Evolutionary conservation across 2,888 invertebrate genomes (phyloP).

Genomic region (Lepeophtheirus nordmannii): DNA sequence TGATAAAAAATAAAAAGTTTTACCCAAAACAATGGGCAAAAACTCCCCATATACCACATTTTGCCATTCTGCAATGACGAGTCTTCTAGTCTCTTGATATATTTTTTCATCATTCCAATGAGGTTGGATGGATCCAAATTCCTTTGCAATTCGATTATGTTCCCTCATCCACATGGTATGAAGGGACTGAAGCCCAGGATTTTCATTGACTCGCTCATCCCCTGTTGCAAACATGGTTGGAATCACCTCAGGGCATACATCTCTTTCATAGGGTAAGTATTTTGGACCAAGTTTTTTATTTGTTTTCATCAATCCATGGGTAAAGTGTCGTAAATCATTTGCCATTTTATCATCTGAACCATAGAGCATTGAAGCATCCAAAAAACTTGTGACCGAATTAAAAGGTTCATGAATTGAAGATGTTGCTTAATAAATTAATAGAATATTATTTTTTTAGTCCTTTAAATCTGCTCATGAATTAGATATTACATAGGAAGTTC

Average conservation of each 20-base stretch:
- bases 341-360: background rate
- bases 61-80: constrained; percentile 37
- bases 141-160: constrained; percentile 38
- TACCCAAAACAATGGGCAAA: constrained; percentile 15
- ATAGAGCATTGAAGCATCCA: constrained; percentile 15
- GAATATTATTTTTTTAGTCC: too few relatives aligned
- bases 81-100: constrained; percentile 40
- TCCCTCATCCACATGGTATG: constrained; percentile 48
- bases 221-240: constrained; percentile 37
- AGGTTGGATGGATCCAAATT: constrained; percentile 35
- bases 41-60: constrained; percentile 25
- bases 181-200: constrained; percentile 50
- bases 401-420: background rate
- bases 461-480: too few relatives aligned
- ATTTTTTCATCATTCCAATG: constrained; percentile 40
- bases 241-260: background rate
- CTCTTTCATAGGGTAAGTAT: background rate
- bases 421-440: background rate
- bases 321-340: background rate
- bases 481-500: background rate
- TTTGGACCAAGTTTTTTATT: background rate
- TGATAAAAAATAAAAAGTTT: background rate
- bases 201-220: constrained; percentile 40
- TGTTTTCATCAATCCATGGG: background rate
- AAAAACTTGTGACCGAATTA: constrained; percentile 1